Percentiles rank a stretch among this genome's conserved stretches.
Conservation (phyloP, 2,113 vertebrate genomes). For the Siniperca chuatsi region DNA sequence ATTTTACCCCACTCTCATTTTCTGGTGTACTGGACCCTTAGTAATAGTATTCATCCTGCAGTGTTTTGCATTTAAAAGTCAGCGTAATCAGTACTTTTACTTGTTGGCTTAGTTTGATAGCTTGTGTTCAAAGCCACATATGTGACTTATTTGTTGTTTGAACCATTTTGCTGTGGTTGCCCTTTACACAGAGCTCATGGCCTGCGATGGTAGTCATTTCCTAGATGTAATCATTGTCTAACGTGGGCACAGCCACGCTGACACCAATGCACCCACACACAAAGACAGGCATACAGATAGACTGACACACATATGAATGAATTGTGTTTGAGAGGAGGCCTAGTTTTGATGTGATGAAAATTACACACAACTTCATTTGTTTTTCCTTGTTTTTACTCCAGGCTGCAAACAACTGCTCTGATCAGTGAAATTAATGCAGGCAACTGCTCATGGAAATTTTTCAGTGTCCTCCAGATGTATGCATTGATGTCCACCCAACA, state of each 20-base stretch:
- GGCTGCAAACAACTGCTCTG: background rate
- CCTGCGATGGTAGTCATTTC: conserved; percentile 12
- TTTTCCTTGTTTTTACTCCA: conserved; percentile 9
- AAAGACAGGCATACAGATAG: background rate
- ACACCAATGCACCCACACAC: conserved; percentile 11
- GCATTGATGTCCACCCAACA: background rate
- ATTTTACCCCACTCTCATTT: conserved; percentile 17
- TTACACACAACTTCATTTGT: conserved; percentile 13
- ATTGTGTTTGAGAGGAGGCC: conserved; percentile 8
- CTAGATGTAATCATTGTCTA: background rate
- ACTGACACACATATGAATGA: background rate
- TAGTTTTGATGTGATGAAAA: conserved; percentile 24
- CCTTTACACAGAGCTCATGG: background rate
- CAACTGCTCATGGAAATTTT: conserved; percentile 7
- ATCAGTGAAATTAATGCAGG: conserved; percentile 18
- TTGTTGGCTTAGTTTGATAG: background rate
- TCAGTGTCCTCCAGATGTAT: conserved; percentile 22
- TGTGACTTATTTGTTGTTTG: background rate
- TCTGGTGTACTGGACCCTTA: background rate
- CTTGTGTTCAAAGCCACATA: background rate
- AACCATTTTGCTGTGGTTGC: background rate
- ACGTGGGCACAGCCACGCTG: background rate
- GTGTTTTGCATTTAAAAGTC: conserved; percentile 21
- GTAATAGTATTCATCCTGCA: background rate
- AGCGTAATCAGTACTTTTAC: background rate